These are phyloP conservation scores for Chrysina gloriosa DNA, from an alignment of 2,888 invertebrate genomes.

Conservation along the genomic window DNA sequence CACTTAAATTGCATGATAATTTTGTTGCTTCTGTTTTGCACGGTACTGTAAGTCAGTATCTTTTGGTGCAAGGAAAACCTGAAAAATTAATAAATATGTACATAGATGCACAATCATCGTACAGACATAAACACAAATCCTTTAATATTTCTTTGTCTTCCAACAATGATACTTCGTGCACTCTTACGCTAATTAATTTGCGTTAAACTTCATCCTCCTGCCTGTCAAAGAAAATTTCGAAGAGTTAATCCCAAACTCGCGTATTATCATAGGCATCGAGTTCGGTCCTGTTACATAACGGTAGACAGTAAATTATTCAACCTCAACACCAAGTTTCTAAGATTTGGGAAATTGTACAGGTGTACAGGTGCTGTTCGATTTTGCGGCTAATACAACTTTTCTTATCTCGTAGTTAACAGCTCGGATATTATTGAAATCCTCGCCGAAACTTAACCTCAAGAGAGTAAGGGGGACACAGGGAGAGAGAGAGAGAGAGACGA, in stretches of 20 bases:
- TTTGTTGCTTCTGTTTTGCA: no score
- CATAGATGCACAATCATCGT: no score
- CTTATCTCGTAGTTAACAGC: slow-evolving; percentile 40
- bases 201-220: neutral
- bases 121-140: no score
- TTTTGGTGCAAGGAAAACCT: no score
- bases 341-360: slow-evolving; percentile 41
- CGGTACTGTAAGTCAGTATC: no score
- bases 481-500: neutral
- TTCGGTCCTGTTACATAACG: slow-evolving; percentile 12
- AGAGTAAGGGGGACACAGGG: neutral
- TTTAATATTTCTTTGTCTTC: no score
- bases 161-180: no score
- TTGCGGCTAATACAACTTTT: slow-evolving; percentile 39
- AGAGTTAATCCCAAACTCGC: slow-evolving; percentile 3
- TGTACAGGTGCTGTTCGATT: slow-evolving; percentile 36
- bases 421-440: slow-evolving; percentile 29
- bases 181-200: no score
- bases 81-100: no score
- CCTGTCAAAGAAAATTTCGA: slow-evolving; percentile 23
- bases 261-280: slow-evolving; percentile 13
- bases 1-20: no score
- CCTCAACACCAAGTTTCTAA: slow-evolving; percentile 35
- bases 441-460: slow-evolving; percentile 20
- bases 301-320: slow-evolving; percentile 38